Evolutionary conservation across 1,140 invertebrate genomes (phyloP), one percentile per base, ranked within the genome.

Genomic region (Drosophila arizonae): DNA sequence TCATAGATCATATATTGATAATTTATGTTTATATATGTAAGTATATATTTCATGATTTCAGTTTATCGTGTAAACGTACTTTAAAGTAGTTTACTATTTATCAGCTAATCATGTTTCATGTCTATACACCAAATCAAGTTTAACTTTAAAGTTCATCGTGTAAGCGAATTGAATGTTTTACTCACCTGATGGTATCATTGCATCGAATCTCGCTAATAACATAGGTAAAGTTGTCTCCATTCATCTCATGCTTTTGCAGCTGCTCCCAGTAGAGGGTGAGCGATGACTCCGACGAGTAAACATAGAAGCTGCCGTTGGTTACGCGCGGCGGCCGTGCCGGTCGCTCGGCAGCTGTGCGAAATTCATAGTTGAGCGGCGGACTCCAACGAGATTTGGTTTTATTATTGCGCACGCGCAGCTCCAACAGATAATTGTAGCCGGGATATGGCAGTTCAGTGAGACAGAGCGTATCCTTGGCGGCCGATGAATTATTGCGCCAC

Each of bases 221-320:
- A 36, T 89, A 89, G 6, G 51, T 26, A 43, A 85, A 86, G 36
- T 79, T 63, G 9, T 75, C 65, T 1, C 86, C 86, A 46, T 89
- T 89, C 17, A 56, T 45, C 43, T 89, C 86, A 4, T 90, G 79
- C 11, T 54, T 63, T 17, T 72, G 54, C 55, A 89, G 60, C 2
- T 82, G 76, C 58, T 89, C 86, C 86, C 86, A 89, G 46, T 85
- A 89, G 64, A 89, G 58, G 52, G 76, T 72, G 4, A 89, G 28
- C 17, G 71, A 52, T 24, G 55, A 26, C 26, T 79, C 73, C 30
- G 86, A 76, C 6, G 86, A 85, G 46, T 86, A 73, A 1, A 90
- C 71, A 26, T 89, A 89, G 51, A 86, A 90, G 58, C 86, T 86
- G 51, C 86, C 86, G 3, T 81, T 76, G 55, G 81, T 84, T 15